Evolutionary conservation across 2,113 vertebrate genomes (phyloP), one percentile per base, ranked within the genome.

Genomic region (Clarias macrocephalus): DNA sequence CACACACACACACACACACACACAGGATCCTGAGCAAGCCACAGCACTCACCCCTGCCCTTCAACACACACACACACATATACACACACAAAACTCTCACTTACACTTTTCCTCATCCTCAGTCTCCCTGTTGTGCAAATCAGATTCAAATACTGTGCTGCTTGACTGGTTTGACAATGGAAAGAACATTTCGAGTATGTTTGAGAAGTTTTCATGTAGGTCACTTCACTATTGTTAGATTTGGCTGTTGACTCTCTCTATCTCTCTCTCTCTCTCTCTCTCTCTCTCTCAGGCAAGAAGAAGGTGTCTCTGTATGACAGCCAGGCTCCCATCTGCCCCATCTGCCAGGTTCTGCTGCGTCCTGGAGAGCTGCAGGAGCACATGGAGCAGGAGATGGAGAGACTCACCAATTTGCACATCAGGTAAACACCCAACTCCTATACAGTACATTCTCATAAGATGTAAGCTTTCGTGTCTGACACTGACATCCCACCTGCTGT

Each of bases 341-440:
- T 99, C 93, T 99, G 98, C 93, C 97, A 99, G 93, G 97, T 99
- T 68, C 94, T 99, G 89, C 96, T 99, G 91, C 95, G 98, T 91
- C 98, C 98, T 0, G 97, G 97, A 82, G 98, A 99, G 90, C 93
- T 99, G 37, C 98, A 98, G 91, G 98, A 99, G 54, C 98, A 99
- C 94, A 99, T 99, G 98, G 98, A 99, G 89, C 98, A 99, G 82
- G 98, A 99, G 93, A 95, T 99, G 90, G 98, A 99, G 91, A 95
- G 98, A 92, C 96, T 99, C 93, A 96, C 97, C 0, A 94, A 96
- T 88, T 95, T 98, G 92, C 97, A 97, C 83, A 91, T 97, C 93
- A 98, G 98, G 98, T 99, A 97, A 28, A 79, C 84, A 86, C 75
- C 59, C 59, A 52, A 73, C 86, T 86, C 73, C 82, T 42, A 80